Evolutionary conservation across 2,113 vertebrate genomes (phyloP), one percentile per base, ranked within the genome.

Genomic region (Dasyornis broadbenti): DNA sequence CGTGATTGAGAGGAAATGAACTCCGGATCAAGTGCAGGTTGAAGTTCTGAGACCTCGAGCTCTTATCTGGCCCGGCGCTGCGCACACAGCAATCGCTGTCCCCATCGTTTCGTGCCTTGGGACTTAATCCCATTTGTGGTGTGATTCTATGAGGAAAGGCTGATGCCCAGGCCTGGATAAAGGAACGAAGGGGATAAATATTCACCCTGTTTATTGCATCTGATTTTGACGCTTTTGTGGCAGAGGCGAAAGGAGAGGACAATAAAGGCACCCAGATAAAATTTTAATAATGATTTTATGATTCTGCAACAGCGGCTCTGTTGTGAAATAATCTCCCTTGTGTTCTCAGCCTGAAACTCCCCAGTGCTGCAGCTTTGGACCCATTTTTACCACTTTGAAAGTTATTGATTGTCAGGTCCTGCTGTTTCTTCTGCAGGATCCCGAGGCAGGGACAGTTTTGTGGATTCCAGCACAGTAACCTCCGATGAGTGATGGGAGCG

Each of bases 1-100:
- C 59, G 50, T 45, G 84, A 87, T 66, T 78, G n/a, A 96, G 80
- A 97, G 81, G 81, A 97, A 97, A 97, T 97, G 73, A 94, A 59
- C 88, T 92, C 93, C 12, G 7, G 61, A 71, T 84, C 88, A 96
- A 97, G 88, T 49, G 54, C 80, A 90, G 65, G 54, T 82, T 70
- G 64, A 70, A 82, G 28, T 89, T 64, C 82, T 50, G 92, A 89
- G 44, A 54, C 78, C 28, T 94, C 14, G 15, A 39, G 40, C 76
- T 89, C 47, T 93, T 89, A 79, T 90, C 92, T 68, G 78, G 44
- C 18, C 53, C 82, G 66, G 73, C 53, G 65, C 10, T 47, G 87
- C n/a, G 53, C 56, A 78, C 37, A 42, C 31, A 75, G 61, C 50
- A 52, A 30, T 82, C 73, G 27, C 31, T 59, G 59, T 59, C 75